Base-by-base conservation (phyloP, 2,113 vertebrate species). In the Elephantulus edwardii region DNA sequence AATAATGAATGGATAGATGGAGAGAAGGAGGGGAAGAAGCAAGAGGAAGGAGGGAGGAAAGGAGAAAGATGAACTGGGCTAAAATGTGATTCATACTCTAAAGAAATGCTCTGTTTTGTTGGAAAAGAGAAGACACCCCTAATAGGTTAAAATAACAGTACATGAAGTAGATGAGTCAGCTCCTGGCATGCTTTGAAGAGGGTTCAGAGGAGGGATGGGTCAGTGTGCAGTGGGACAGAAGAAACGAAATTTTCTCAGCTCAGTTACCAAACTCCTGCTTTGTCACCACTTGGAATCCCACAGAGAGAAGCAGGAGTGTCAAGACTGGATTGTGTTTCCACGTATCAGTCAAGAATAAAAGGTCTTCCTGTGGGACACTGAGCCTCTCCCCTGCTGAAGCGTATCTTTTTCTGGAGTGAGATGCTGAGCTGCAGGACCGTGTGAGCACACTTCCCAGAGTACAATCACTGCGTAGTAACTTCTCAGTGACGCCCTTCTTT, bases 351-450 rank as follows among this genome's bases (percentile, higher is more conserved):
- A 0, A 5, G 40, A 66, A n/a, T 38, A 16, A 0, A 50, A 71
- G 64, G 22, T 75, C 93, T 75, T 86, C 89, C 92, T 28, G 4
- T 0, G 12, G 71, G 86, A 62, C 79, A 7, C 26, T 24, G 1
- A 16, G 44, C 16, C 40, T 48, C 42, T 72, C 71, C 54, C 74
- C 28, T 35, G 3, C 40, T 12, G 88, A n/a, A 91, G 40, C 20
- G 58, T 20, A 11, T 33, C 86, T 86, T 91, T 80, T 75, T 90
- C 92, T 68, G 10, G 33, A 78, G 76, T 76, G 91, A 83, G n/a
- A 24, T 91, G 90, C 13, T 20, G 76, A 95, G 76, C 58, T 40
- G 4, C 79, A 71, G 64, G 52, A 60, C 4, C 1, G 64, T 10
- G 2, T 71, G 19, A 14, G 24, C 28, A 16, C 35, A 35, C 79